These are phyloP conservation scores for Sakesphorus luctuosus DNA, from an alignment of 2,113 vertebrate genomes.

Conservation along the genomic window DNA sequence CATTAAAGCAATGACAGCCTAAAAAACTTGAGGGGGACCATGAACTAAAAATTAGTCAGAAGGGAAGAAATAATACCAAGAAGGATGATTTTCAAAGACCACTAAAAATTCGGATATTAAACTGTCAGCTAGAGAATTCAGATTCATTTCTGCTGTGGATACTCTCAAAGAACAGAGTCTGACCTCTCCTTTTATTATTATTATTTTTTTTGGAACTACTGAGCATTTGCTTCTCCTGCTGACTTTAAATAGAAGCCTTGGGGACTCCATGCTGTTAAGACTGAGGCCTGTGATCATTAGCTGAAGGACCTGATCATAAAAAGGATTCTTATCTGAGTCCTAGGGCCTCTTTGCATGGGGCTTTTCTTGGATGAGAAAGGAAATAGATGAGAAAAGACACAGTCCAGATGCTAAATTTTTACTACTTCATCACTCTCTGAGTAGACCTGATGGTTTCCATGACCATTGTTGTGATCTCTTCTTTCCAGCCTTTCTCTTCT, in stretches of 20 bases:
- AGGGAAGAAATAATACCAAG: neutral
- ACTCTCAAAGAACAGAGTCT: constrained; percentile 1
- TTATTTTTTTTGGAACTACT: neutral
- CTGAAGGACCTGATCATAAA: constrained; percentile 12
- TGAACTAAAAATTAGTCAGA: neutral
- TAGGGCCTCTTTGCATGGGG: neutral
- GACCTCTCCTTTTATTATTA: neutral
- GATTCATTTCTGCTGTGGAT: neutral
- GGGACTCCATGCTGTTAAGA: constrained; percentile 19
- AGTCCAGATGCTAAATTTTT: neutral
- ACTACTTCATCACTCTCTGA: neutral
- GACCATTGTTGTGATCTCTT: neutral
- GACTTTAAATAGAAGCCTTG: constrained; percentile 26
- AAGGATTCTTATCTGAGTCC: neutral
- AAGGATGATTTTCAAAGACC: neutral
- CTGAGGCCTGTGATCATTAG: constrained; percentile 20
- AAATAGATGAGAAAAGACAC: constrained; percentile 12
- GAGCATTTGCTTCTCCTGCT: constrained; percentile 22
- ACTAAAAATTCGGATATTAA: constrained; percentile 27
- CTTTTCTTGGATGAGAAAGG: neutral
- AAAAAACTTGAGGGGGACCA: neutral
- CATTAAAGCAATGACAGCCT: neutral
- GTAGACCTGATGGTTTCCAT: neutral
- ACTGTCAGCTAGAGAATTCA: neutral
- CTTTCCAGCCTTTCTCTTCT: neutral